These are phyloP conservation scores for Arctia plantaginis DNA, from an alignment of 2,888 invertebrate genomes.

Conservation along the genomic window DNA sequence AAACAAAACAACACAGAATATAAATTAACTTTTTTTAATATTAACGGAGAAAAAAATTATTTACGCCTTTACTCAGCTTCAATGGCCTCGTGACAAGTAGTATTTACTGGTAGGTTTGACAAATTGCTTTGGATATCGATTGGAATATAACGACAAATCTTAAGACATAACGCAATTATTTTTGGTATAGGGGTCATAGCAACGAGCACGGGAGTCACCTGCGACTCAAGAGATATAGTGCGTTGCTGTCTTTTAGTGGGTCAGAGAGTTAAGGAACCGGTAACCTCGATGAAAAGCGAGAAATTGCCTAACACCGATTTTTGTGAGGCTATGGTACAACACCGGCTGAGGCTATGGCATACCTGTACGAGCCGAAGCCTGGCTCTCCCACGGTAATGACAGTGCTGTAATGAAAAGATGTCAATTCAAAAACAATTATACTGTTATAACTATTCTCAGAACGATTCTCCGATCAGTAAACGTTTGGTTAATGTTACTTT, in stretches of 20 bases:
- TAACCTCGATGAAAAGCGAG: too few relatives aligned
- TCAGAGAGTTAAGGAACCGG: too few relatives aligned
- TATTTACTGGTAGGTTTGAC: too few relatives aligned
- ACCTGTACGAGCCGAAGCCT: not conserved
- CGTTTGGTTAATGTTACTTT: not conserved
- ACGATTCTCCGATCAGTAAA: not conserved
- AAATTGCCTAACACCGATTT: too few relatives aligned
- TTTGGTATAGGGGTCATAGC: too few relatives aligned
- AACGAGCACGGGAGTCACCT: too few relatives aligned
- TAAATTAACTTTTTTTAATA: conserved; percentile 13
- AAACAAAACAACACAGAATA: conserved; percentile 38
- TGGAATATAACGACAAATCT: too few relatives aligned
- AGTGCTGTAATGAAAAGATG: not conserved
- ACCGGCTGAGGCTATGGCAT: too few relatives aligned
- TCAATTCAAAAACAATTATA: not conserved
- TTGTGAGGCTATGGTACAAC: too few relatives aligned
- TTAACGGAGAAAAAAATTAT: conserved; percentile 9
- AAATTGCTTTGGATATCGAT: not conserved
- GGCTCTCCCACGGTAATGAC: not conserved
- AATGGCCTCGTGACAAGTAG: not conserved
- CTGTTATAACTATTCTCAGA: not conserved
- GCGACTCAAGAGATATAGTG: too few relatives aligned
- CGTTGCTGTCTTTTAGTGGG: too few relatives aligned
- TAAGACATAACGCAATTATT: too few relatives aligned
- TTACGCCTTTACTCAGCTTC: not conserved